Evolutionary conservation across 1,140 invertebrate species (phyloP).

Genomic region (Protaetia brevitarsis): DNA sequence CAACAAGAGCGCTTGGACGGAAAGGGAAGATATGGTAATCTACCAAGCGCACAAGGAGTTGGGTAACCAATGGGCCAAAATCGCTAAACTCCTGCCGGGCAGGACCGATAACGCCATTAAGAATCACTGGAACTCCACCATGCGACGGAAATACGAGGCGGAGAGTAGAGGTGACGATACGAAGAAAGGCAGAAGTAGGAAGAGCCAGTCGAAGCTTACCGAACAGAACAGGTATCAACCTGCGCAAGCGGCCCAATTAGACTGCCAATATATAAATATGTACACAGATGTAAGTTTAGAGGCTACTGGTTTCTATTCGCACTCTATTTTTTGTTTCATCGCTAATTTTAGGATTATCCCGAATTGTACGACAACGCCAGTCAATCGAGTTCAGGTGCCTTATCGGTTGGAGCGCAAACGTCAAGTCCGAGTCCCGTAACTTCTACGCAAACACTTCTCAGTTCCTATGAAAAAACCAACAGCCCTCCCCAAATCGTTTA

Average conservation of each 20-base stretch:
- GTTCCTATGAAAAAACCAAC: conserved; percentile 24
- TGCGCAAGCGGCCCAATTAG: conserved; percentile 28
- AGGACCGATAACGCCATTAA: conserved; percentile 98
- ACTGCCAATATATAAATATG: conserved; percentile 30
- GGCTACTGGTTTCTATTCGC: not conserved
- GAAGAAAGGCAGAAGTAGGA: conserved; percentile 44
- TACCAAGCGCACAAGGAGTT: conserved; percentile 84
- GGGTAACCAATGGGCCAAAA: conserved; percentile 98
- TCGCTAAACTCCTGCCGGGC: conserved; percentile 91
- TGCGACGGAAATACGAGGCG: conserved; percentile 80
- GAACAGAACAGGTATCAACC: conserved; percentile 33
- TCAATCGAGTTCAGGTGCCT: conserved; percentile 43
- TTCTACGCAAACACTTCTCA: conserved; percentile 19
- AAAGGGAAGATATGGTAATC: conserved; percentile 90
- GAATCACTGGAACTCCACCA: conserved; percentile 99
- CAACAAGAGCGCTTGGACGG: conserved; percentile 96
- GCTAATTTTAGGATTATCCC: conserved; percentile 38
- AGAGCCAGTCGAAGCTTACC: conserved; percentile 35
- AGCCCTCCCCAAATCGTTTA: conserved; percentile 24
- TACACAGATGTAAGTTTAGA: conserved; percentile 28
- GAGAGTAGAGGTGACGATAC: conserved; percentile 52
- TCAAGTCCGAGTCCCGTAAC: conserved; percentile 43
- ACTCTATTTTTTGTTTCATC: not conserved
- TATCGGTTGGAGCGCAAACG: conserved; percentile 38
- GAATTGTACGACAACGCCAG: conserved; percentile 47